Base-by-base conservation (phyloP, 2,888 invertebrate species). In the Apeira syringaria region DNA sequence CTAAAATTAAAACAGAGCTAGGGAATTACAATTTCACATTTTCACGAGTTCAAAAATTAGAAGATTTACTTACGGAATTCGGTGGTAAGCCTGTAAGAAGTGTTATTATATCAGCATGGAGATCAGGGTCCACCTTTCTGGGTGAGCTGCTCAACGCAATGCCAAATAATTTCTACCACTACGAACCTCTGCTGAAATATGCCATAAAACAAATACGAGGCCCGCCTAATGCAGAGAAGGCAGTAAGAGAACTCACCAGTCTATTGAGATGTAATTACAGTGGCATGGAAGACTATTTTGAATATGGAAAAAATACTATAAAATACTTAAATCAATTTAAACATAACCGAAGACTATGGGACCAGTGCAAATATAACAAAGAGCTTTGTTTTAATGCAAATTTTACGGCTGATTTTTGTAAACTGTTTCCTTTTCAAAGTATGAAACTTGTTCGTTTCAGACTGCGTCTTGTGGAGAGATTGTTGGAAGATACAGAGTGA, bases 71-170 rank as follows among this genome's bases (percentile, higher is more conserved):
- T 1, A 86, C 94, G 57, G 94, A 94, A 58, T 88, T 91, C 22
- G 92, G 92, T 24, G 96, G 96, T n/a, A 90, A 86, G 41, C 97
- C 97, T 2, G 70, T 96, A 40, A 91, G 94, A 51, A 96, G 94
- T 74, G 77, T 97, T 27, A 93, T 97, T 53, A 83, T 97, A 45
- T 96, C 97, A 7, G 96, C 96, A 6, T 97, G 97, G 96, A 91
- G 97, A 58, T 96, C 96, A 2, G 97, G 97, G 2, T 96, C 97
- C 11, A 97, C 97, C 17, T 97, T 97, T 76, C 90, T 97, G 34
- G 97, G 97, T 34, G 97, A 97, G 67, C 92, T 97, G 26, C 74
- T 97, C 28, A 96, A 96, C 74, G 92, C 96, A 13, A 92, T 96
- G 73, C 97, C 97, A 7, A 96, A 94, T 12, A 97, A 95, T 74